A percentile compares a stretch with the other conserved stretches of the same genome.
Conservation (phyloP, 2,888 invertebrate genomes). For the Melitaea athalia region DNA sequence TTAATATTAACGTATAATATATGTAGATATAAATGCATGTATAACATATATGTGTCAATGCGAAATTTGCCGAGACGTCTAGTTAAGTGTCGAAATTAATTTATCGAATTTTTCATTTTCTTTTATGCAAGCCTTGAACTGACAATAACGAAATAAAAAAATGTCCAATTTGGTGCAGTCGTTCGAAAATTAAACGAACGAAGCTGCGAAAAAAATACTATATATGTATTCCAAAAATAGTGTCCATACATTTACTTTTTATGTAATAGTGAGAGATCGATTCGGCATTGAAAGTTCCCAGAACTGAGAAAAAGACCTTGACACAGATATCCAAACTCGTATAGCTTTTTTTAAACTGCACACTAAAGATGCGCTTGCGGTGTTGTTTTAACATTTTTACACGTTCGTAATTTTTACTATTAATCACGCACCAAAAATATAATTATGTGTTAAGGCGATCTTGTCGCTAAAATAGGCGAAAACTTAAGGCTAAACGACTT, state of each 20-base stretch:
- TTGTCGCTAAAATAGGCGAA: too few relatives aligned
- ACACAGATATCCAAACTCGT: slow-evolving; percentile 3
- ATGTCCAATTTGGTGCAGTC: too few relatives aligned
- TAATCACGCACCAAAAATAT: neutral
- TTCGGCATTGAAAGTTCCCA: slow-evolving; percentile 7
- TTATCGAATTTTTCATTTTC: too few relatives aligned
- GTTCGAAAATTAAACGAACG: neutral
- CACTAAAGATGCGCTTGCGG: slow-evolving; percentile 18
- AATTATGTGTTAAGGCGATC: too few relatives aligned
- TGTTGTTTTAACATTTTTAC: neutral
- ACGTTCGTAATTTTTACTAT: neutral
- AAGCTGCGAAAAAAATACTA: neutral
- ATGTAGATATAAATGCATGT: too few relatives aligned
- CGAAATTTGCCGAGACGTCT: too few relatives aligned
- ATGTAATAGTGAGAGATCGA: slow-evolving; percentile 5
- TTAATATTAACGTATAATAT: neutral
- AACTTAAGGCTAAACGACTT: too few relatives aligned
- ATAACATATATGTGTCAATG: too few relatives aligned
- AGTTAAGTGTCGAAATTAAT: too few relatives aligned
- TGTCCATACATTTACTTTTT: neutral
- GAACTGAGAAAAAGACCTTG: neutral
- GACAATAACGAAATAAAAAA: too few relatives aligned
- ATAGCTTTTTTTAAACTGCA: neutral
- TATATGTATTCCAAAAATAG: neutral
- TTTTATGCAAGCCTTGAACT: too few relatives aligned